Evolutionary conservation across 2,888 invertebrate genomes (phyloP), one percentile per base, ranked within the genome.

Genomic region (Cryptus armator): DNA sequence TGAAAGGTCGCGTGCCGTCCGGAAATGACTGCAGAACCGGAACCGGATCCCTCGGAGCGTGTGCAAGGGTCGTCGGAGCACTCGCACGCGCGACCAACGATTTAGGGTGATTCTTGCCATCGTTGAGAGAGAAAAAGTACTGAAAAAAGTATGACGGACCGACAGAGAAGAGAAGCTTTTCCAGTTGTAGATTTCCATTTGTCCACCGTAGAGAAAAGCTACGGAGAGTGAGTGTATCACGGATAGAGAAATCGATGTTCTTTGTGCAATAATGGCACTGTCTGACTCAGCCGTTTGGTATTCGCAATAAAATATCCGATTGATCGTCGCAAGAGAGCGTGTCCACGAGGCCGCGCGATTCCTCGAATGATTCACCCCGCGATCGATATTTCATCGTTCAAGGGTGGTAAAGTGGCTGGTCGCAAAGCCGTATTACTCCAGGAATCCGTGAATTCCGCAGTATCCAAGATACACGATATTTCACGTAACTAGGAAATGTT

Each of bases 11-110:
- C 88, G 89, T 88, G 88, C 83, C 86, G 46, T 74, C 86, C 87
- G 89, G 89, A 89, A 89, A 89, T 88, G 88, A 86, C 85, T 86
- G 84, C 85, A 80, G 77, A 85, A 80, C 83, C 89, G 87, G 89
- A 88, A 89, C 83, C 86, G 87, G 89, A 87, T 83, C 71, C 44
- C 51, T 59, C 79, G 67, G 70, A 76, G 72, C 56, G 74, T 29
- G 78, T 62, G 74, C 79, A 64, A 64, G 80, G 83, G 76, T 56
- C 51, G 37, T 16, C 37, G 51, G 44, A 16, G 68, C 43, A 19
- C 66, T 66, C 71, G 84, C 84, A 84, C 84, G 77, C 77, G 84
- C 67, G 68, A 64, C 9, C 19, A 12, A 43, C 64, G 46, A 43
- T 80, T 82, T 74, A 74, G 83, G 80, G 83, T 71, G 83, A 51